Conservation (phyloP, 2,888 invertebrate species). For the Drosophila kambysellisi region DNA sequence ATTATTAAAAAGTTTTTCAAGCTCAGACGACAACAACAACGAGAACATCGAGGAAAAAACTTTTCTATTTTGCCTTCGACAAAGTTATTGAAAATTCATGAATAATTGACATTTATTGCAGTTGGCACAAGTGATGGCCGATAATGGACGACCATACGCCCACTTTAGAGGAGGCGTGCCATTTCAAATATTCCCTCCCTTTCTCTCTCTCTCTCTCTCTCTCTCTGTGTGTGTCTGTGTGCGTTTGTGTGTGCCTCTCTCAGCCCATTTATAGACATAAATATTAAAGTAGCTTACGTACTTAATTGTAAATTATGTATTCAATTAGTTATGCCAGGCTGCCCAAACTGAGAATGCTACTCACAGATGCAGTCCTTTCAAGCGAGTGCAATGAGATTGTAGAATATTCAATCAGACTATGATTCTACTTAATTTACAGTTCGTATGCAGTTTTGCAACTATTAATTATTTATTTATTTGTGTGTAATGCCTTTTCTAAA, state of each 20-base stretch:
- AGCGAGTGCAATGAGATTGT: constrained; percentile 17
- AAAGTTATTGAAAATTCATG: constrained; percentile 79
- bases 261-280: constrained; percentile 67
- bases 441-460: constrained; percentile 22
- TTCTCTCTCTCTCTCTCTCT: constrained; percentile 22
- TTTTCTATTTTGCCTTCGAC: constrained; percentile 69
- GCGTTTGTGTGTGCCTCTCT: constrained; percentile 24
- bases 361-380: constrained; percentile 9
- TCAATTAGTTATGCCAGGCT: constrained; percentile 71
- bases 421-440: constrained; percentile 27
- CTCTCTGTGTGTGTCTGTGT: neutral
- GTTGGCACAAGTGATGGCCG: constrained; percentile 77
- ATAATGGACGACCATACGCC: constrained; percentile 61
- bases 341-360: constrained; percentile 29
- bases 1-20: constrained; percentile 76
- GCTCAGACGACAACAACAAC: constrained; percentile 50
- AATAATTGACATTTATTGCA: constrained; percentile 80
- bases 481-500: neutral
- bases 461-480: neutral
- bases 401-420: constrained; percentile 51
- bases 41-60: constrained; percentile 48
- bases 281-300: constrained; percentile 78
- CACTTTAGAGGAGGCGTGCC: constrained; percentile 18
- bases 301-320: constrained; percentile 78
- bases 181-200: constrained; percentile 7